Conservation (phyloP, 1,140 invertebrate species). For the Cotesia glomerata region DNA sequence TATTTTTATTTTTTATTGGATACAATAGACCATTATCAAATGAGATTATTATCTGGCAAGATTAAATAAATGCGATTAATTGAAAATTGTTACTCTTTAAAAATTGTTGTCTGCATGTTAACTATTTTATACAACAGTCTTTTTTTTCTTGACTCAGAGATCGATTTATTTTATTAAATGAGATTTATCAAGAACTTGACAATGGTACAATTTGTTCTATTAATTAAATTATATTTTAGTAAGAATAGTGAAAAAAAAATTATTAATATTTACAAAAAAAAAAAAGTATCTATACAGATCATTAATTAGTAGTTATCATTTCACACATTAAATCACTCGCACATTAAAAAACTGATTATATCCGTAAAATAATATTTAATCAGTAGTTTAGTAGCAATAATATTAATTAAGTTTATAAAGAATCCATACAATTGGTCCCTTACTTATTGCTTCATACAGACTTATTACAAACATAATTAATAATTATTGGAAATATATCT, state of each 20-base stretch:
- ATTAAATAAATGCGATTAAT: neutral
- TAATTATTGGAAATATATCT: neutral
- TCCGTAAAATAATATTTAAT: too few species aligned
- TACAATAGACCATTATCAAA: too few species aligned
- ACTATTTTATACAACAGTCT: neutral
- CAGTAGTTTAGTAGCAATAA: too few species aligned
- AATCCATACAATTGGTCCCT: slow-evolving; percentile 14
- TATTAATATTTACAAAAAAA: too few species aligned
- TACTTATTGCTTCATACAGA: slow-evolving; percentile 1
- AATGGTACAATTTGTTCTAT: too few species aligned
- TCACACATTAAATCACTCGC: too few species aligned
- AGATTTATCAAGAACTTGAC: neutral
- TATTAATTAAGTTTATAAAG: slow-evolving; percentile 16
- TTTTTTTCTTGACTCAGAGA: neutral
- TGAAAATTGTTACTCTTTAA: neutral
- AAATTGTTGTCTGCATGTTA: neutral
- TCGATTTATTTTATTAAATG: neutral
- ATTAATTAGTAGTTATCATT: too few species aligned
- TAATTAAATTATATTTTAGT: neutral
- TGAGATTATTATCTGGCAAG: too few species aligned
- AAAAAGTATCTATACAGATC: too few species aligned
- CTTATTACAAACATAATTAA: neutral
- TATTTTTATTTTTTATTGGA: too few species aligned
- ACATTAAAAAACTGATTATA: too few species aligned
- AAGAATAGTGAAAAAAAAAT: neutral